Evolutionary conservation across 2,113 vertebrate genomes (phyloP), one percentile per base, ranked within the genome.

Genomic region (Vicugna pacos): DNA sequence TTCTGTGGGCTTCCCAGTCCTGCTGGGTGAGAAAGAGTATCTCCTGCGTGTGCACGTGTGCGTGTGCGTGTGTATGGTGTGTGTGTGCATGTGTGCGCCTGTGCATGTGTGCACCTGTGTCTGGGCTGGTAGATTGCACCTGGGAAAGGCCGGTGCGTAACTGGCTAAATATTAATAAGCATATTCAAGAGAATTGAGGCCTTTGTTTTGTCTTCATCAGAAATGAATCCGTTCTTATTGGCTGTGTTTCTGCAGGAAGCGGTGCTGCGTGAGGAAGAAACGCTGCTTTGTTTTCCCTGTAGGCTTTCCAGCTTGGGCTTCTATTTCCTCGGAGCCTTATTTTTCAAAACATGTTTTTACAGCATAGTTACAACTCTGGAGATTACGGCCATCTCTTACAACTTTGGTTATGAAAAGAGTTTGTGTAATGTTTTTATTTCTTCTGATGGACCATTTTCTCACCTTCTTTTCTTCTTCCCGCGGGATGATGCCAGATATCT

Each of bases 321-420:
- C 24, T 75, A 54, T 85, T 95, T 96, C 91, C 86, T 80, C n/a
- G 6, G 85, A 79, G 38, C 64, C 77, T 89, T 79, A 69, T 65
- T 96, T 95, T 96, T 54, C 70, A 89, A 95, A 97, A 79, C 94
- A 82, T 88, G 77, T 94, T 93, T 97, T 84, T 81, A 56, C 26
- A 81, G 85, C 86, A 73, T 48, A 72, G 28, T 82, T 67, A 60
- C 65, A 85, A 28, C 70, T 65, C 60, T 69, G 73, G 84, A 73
- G 88, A 73, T 77, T 16, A 75, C 24, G 32, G 52, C 56, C 8
- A n/a, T 52, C 81, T 79, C 75, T 81, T 69, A 24, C 20, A 83
- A 50, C 24, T 76, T 87, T 50, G 50, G 26, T 95, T 95, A 75
- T 88, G 81, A 85, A 92, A 73, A 77, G 67, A 95, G 82, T 73